Evolutionary conservation across 2,113 vertebrate genomes (phyloP), one percentile per base, ranked within the genome.

Genomic region (Balaeniceps rex): DNA sequence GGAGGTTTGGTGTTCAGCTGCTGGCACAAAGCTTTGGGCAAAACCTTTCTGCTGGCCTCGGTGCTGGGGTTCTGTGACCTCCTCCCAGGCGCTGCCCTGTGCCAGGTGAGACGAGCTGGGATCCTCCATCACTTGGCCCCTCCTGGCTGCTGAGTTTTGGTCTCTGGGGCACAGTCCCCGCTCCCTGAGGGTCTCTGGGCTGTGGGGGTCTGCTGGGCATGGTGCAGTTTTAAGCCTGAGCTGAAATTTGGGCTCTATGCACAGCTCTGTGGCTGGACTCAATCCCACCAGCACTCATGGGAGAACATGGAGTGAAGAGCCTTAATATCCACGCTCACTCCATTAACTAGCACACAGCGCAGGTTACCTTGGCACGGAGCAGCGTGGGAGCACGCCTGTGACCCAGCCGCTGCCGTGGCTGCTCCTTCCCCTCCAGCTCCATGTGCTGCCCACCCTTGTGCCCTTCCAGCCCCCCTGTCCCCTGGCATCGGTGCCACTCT

Each of bases 331-430:
- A 1, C 2, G 1, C 9, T 64, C 2, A 2, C n/a, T 47, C 23
- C 58, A 1, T 36, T 12, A 51, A 26, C 6, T 3, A 12, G 21
- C 0, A 11, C 25, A 4, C 0, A 8, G 78, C 4, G 2, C 78
- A 4, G 72, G 34, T 49, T 25, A 8, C 51, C 34, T 29, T 2
- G 49, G 24, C 68, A 36, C 3, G 3, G 76, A 40, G 49, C 65
- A 12, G 66, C 8, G n/a, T 2, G 4, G 2, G 31, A 34, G 24
- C 28, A 2, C 2, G 1, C 13, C 42, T 5, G 21, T 4, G 10
- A 22, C 51, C 49, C 11, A 1, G n/a, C n/a, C n/a, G n/a, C 40
- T 42, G 40, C 14, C 26, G 0, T 1, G 34, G 46, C 54, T 11
- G 71, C 81, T 40, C 49, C 34, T 10, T 19, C 49, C n/a, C 26